These are phyloP conservation scores for Forbesichthys agassizii DNA, from an alignment of 2,113 vertebrate genomes.

Conservation along the genomic window DNA sequence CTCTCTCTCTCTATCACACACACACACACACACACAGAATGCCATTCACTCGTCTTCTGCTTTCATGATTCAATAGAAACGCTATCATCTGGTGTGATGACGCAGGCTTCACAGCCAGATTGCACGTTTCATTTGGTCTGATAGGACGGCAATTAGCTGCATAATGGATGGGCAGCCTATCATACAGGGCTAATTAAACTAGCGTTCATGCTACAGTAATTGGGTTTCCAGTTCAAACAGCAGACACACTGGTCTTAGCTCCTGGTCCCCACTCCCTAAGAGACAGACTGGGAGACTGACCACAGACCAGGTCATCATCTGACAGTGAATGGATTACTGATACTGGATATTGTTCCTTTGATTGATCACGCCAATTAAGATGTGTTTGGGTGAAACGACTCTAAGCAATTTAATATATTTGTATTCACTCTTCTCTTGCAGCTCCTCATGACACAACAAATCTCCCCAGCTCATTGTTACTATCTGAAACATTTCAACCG, in stretches of 20 bases:
- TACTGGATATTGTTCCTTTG: too few relatives aligned
- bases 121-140: slow-evolving; percentile 69
- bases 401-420: too few relatives aligned
- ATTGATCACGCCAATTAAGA: too few relatives aligned
- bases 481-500: too few relatives aligned
- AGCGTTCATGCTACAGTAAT: slow-evolving; percentile 62
- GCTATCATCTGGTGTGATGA: slow-evolving; percentile 65
- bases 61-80: slow-evolving; percentile 67
- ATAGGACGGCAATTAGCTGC: slow-evolving; percentile 75
- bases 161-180: slow-evolving; percentile 72
- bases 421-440: too few relatives aligned
- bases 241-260: not conserved
- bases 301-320: too few relatives aligned
- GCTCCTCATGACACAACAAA: too few relatives aligned
- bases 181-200: slow-evolving; percentile 75
- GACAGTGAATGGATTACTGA: too few relatives aligned
- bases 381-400: too few relatives aligned
- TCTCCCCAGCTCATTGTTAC: too few relatives aligned
- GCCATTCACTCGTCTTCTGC: slow-evolving; percentile 40
- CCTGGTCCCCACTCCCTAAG: not conserved
- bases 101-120: slow-evolving; percentile 64
- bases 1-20: not conserved
- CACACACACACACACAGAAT: not conserved
- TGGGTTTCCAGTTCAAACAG: slow-evolving; percentile 58
- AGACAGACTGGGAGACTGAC: not conserved